A percentile compares a stretch with the other conserved stretches of the same genome.
Evolutionary conservation across 2,113 vertebrate genomes (phyloP).

Genomic region (Crotalus horridus): DNA sequence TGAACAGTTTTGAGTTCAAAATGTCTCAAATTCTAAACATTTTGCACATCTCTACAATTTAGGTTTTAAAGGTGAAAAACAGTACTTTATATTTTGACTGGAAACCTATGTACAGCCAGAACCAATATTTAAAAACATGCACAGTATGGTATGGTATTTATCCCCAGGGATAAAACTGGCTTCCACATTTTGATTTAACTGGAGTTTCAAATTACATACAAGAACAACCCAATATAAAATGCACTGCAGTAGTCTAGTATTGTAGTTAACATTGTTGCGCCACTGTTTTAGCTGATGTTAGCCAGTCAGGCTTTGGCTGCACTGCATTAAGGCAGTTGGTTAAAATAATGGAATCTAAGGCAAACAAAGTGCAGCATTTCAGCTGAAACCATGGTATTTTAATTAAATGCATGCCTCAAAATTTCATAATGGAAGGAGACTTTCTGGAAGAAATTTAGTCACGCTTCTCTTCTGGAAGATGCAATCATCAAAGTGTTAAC

Average conservation of each 20-base stretch:
- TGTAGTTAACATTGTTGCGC: not conserved
- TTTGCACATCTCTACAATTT: not conserved
- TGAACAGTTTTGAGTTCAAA: not conserved
- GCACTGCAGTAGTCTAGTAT: not conserved
- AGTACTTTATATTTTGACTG: not conserved
- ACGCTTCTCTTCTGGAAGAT: slow-evolving; percentile 19
- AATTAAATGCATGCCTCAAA: slow-evolving; percentile 35
- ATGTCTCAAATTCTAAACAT: not conserved
- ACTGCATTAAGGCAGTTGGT: not conserved
- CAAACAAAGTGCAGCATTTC: not conserved
- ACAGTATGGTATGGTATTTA: not conserved
- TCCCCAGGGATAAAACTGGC: not conserved
- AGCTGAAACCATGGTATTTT: slow-evolving; percentile 10
- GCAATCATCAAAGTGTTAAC: not conserved
- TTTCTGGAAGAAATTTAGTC: slow-evolving; percentile 3
- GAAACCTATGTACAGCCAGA: not conserved
- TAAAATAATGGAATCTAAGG: not conserved
- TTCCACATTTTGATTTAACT: not conserved
- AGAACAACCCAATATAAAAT: not conserved
- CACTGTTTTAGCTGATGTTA: not conserved
- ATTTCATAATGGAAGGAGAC: not conserved
- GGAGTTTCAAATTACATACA: not conserved
- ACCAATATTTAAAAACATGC: not conserved
- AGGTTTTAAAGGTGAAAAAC: not conserved
- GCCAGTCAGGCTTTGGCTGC: not conserved